Evolutionary conservation across 2,113 vertebrate species (phyloP), one percentile per base, ranked within the genome.

Genomic region (Telmatochromis brachygnathus): DNA sequence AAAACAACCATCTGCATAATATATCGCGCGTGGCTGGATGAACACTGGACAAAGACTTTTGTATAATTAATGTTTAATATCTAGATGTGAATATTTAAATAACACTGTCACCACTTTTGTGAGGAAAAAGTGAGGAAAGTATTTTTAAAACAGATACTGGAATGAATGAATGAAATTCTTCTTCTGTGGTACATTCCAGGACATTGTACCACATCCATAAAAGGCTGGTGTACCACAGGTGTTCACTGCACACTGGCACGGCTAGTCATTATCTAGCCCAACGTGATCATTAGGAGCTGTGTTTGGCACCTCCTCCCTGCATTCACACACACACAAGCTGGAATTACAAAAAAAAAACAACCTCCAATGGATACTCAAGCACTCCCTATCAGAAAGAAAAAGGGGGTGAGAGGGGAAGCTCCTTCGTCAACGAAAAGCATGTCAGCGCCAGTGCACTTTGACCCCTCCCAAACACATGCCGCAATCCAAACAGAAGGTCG

Each of bases 401-500:
- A 37, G 82, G 21, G 86, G 84, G 80, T 88, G 62, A 88, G 81
- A 87, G 90, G 84, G 86, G 83, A 90, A 93, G 89, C 87, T 92
- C 88, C 84, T 87, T 91, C 84, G 80, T 90, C 87, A 88, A 92
- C 84, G 65, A 91, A 93, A 95, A 93, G 91, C 95, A 94, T 94
- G 94, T 94, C 89, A 94, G 93, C 89, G 85, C 92, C 12, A 85
- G 91, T 95, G 96, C 93, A 94, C 94, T 96, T 94, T 96, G 95
- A 95, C 95, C 95, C 92, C 92, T 94, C 81, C 95, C 92, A 94
- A 95, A 92, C 91, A 92, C 84, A 91, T 88, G 93, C 93, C 80
- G 39, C 96, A 95, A 93, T 95, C 95, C 95, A 95, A 96, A 95
- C 94, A 95, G 94, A 93, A 92, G 91, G 90, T 83, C 89, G 28